phyloP scores from a whole-genome alignment of 2,113 vertebrate genomes.

The Cygnus buccinator region DNA sequence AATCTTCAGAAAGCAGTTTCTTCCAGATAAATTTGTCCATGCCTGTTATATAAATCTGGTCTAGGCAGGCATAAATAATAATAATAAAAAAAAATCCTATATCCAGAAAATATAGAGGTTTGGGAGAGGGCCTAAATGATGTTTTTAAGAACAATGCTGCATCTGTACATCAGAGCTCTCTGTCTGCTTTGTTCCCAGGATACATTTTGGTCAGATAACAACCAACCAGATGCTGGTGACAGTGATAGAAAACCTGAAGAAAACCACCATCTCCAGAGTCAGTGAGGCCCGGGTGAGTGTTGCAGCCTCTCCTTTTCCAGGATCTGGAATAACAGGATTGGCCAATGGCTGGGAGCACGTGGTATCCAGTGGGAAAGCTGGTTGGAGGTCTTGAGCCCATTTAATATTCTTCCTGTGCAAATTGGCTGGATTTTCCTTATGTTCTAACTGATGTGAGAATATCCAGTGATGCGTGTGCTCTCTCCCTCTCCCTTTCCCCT shows the following conservation, averaged over 20 bases:
- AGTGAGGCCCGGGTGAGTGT: constrained; percentile 85
- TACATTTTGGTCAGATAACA: constrained; percentile 96
- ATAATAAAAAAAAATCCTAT: neutral
- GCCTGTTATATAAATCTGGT: neutral
- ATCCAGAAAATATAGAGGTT: neutral
- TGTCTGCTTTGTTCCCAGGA: constrained; percentile 75
- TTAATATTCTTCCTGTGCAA: neutral
- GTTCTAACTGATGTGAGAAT: neutral
- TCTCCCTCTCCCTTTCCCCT: neutral
- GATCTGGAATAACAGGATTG: neutral
- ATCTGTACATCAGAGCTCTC: neutral
- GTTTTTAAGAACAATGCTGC: neutral
- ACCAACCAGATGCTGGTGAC: constrained; percentile 92
- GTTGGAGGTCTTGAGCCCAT: neutral
- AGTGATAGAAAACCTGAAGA: constrained; percentile 89
- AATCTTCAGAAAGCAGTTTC: neutral
- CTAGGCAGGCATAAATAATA: neutral
- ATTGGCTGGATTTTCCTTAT: neutral
- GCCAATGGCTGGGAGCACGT: neutral
- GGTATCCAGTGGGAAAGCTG: neutral
- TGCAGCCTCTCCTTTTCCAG: neutral
- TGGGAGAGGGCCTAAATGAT: neutral
- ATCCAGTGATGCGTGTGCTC: neutral
- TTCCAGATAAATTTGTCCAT: neutral
- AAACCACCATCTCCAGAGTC: constrained; percentile 90